phyloP scores from a whole-genome alignment of 2,888 invertebrate species.

The Eudasyphora cyanicolor region DNA sequence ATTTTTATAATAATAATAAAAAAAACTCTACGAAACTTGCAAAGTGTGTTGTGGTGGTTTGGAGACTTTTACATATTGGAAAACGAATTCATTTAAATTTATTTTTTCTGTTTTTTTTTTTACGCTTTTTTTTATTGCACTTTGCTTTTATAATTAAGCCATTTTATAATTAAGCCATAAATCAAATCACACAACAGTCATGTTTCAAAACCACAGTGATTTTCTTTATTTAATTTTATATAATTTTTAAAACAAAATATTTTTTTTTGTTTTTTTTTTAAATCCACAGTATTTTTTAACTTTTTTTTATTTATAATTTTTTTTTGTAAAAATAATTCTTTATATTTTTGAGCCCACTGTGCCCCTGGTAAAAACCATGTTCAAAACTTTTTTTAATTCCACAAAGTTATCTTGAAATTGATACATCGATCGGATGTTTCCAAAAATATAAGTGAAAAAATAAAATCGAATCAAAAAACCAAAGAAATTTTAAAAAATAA shows the following conservation, averaged over 20 bases:
- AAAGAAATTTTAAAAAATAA: too few species aligned
- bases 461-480: too few species aligned
- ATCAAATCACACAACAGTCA: neutral
- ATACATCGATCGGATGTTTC: too few species aligned
- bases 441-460: too few species aligned
- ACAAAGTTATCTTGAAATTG: too few species aligned
- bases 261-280: constrained; percentile 7
- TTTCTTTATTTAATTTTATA: constrained; percentile 14
- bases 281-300: too few species aligned
- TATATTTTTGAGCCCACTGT: too few species aligned
- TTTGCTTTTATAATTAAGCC: neutral
- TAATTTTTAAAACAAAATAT: neutral
- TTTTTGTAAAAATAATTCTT: too few species aligned
- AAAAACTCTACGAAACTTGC: neutral
- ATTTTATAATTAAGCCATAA: constrained; percentile 5
- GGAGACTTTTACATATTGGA: constrained; percentile 49
- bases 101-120: constrained; percentile 9
- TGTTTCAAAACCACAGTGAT: too few species aligned
- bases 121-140: constrained; percentile 40
- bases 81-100: neutral
- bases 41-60: neutral
- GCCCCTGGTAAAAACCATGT: too few species aligned
- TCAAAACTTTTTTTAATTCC: too few species aligned
- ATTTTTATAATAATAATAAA: neutral
- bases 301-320: too few species aligned